These are phyloP conservation scores for Ditylenchus weischeri DNA, from an alignment of 2,888 invertebrate genomes.

Conservation along the genomic window DNA sequence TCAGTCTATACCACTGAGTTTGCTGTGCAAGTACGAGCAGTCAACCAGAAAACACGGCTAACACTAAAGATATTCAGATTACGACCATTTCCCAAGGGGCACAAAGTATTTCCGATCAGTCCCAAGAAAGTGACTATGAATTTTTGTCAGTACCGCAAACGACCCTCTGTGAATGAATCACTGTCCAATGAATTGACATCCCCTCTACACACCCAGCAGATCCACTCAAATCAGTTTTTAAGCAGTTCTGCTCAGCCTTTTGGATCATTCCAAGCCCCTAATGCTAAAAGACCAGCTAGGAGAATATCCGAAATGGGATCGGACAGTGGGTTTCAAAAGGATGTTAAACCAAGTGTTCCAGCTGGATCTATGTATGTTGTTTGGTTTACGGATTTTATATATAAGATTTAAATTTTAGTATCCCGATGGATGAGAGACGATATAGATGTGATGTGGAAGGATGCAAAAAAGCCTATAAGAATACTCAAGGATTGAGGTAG, in stretches of 20 bases:
- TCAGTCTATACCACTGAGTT: conserved; percentile 19
- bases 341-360: too few species aligned
- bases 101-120: conserved; percentile 3
- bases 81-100: conserved; percentile 8
- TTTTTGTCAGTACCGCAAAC: conserved; percentile 25
- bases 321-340: not conserved
- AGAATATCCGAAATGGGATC: not conserved
- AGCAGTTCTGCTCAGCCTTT: not conserved
- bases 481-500: conserved; percentile 24
- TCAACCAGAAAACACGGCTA: not conserved
- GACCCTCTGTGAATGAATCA: conserved; percentile 8
- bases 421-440: conserved; percentile 17
- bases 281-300: not conserved
- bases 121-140: conserved; percentile 17
- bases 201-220: not conserved
- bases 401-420: too few species aligned
- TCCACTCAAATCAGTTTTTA: not conserved
- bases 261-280: not conserved
- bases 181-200: not conserved
- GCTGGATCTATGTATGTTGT: conserved; percentile 8
- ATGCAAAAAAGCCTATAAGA: conserved; percentile 28
- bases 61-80: conserved; percentile 10
- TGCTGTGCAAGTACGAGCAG: conserved; percentile 15
- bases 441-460: conserved; percentile 27
- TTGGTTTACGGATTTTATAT: conserved; percentile 1